Percentiles rank a stretch among this genome's conserved stretches.
Conservation (phyloP, 1,140 invertebrate genomes). For the Lucilia cuprina region DNA sequence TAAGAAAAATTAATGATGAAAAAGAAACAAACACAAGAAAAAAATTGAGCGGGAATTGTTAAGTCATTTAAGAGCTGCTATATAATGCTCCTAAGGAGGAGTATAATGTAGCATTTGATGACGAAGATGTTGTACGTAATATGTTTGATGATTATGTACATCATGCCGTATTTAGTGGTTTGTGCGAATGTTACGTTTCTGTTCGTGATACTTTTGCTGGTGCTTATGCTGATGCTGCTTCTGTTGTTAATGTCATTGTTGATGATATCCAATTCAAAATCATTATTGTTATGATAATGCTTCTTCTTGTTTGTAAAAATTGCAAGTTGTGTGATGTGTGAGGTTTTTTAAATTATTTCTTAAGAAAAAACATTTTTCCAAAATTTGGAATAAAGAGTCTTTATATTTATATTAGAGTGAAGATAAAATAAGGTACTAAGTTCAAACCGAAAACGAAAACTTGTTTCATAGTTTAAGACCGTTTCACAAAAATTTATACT, state of each 20-base stretch:
- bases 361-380: neutral
- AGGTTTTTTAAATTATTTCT: too few relatives aligned
- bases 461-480: too few relatives aligned
- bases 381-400: too few relatives aligned
- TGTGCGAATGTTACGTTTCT: neutral
- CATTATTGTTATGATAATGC: constrained; percentile 12
- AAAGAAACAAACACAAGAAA: constrained; percentile 6
- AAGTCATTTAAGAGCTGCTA: constrained; percentile 25
- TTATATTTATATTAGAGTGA: too few relatives aligned
- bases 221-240: neutral
- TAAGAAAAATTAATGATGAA: constrained; percentile 12
- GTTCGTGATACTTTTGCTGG: neutral
- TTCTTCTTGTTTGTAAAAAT: neutral
- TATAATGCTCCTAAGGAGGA: neutral
- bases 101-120: too few relatives aligned
- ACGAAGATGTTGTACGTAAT: neutral
- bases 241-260: neutral
- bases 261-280: constrained; percentile 8
- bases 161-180: neutral
- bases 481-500: too few relatives aligned
- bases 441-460: too few relatives aligned
- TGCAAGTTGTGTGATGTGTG: too few relatives aligned
- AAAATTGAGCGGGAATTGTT: constrained; percentile 24
- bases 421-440: too few relatives aligned
- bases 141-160: neutral